Base-by-base conservation (phyloP, 2,797 vertebrate genomes). In the Sebastes nivosus region DNA sequence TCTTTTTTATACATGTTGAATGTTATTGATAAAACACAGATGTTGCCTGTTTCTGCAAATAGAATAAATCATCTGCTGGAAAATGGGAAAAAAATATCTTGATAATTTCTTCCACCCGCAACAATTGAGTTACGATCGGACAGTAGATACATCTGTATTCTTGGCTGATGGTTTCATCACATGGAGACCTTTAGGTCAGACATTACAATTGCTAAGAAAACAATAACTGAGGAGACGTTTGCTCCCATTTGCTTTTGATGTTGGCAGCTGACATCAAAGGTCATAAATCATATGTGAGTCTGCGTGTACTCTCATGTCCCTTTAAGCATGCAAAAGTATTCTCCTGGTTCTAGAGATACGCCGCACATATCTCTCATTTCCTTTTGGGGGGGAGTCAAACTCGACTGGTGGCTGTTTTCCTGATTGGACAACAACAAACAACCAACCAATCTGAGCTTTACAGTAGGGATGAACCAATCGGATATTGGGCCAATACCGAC, bases 11-110 rank as follows among this genome's bases (percentile, higher is more conserved):
- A 94, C 90, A 83, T 85, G 91, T 91, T 92, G 90, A 94, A 94
- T 93, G 87, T 92, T 94, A 92, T 92, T 90, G 91, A 95, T 95
- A 88, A 93, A 94, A 93, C 86, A 91, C 95, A 95, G 94, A 95
- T 96, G 95, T 94, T 94, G 87, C 91, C 90, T 93, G 91, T 94
- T 93, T 91, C 84, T 92, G 87, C 93, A 94, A 93, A 93, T 87
- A 90, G 78, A 96, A 96, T 95, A 95, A 96, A 96, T 95, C 89
- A 81, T 92, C 88, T 90, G 75, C 82, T 89, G 83, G 79, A 94
- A 95, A 95, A 91, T 63, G 64, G 72, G 72, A 79, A 89, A 87
- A 90, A 87, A 90, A 88, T 82, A 89, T 85, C 61, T 80, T 70
- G 68, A 87, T 89, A 63, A 87, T 93, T 95, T 94, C 86, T 93